A percentile compares a stretch with the other conserved stretches of the same genome.
Conservation (phyloP, 2,797 vertebrate species). For the Philypnodon macrostomus region DNA sequence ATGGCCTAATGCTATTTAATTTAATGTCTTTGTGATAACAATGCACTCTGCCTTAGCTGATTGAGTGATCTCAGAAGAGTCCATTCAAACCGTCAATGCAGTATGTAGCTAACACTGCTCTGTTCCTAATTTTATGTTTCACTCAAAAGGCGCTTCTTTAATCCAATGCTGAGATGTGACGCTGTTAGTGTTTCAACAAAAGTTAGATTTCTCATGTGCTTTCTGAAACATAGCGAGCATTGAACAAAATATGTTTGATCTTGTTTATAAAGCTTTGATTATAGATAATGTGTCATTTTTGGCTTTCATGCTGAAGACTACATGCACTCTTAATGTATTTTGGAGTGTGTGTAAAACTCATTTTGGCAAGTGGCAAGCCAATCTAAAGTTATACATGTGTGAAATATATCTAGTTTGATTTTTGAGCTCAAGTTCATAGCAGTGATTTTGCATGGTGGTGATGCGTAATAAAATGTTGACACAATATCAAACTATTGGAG, state of each 20-base stretch:
- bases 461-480: conserved; percentile 78
- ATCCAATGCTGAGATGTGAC: conserved; percentile 23
- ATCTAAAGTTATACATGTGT: conserved; percentile 70
- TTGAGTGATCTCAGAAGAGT: conserved; percentile 47
- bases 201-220: conserved; percentile 21
- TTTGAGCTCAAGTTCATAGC: conserved; percentile 70
- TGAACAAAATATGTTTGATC: conserved; percentile 48
- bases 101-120: conserved; percentile 49
- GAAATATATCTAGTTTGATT: conserved; percentile 69
- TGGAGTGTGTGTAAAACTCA: conserved; percentile 47
- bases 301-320: conserved; percentile 38
- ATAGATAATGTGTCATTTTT: conserved; percentile 36
- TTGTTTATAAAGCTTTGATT: conserved; percentile 35
- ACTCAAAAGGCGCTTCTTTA: conserved; percentile 19
- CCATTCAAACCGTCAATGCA: conserved; percentile 53
- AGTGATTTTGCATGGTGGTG: conserved; percentile 75
- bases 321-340: conserved; percentile 44
- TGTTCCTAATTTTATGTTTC: conserved; percentile 26
- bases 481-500: conserved; percentile 65
- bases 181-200: conserved; percentile 13
- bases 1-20: conserved; percentile 55
- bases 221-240: conserved; percentile 35
- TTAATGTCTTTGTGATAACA: conserved; percentile 62
- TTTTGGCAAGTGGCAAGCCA: conserved; percentile 56
- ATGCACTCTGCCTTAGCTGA: conserved; percentile 84